These are phyloP conservation scores for Falco naumanni DNA, from an alignment of 2,797 vertebrate species.

Conservation along the genomic window DNA sequence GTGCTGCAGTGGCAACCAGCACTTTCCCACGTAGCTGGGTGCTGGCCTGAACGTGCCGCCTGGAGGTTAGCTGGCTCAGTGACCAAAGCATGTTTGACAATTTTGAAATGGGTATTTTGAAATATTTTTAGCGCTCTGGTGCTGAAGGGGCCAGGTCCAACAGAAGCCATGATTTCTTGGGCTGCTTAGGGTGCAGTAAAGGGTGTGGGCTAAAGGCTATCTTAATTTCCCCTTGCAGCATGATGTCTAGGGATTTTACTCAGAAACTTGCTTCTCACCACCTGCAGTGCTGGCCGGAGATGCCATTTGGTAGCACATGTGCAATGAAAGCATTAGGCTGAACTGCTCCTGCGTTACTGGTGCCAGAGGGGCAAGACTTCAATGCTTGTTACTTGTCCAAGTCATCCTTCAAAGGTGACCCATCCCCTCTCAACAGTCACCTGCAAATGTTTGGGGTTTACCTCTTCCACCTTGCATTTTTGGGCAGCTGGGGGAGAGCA, in stretches of 20 bases:
- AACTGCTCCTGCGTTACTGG: neutral
- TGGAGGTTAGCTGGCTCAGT: neutral
- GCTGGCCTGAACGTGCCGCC: neutral
- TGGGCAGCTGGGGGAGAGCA: rapidly evolving
- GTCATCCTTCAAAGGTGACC: neutral
- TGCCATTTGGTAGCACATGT: neutral
- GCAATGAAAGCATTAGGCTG: neutral
- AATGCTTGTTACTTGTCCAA: neutral
- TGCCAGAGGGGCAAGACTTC: neutral
- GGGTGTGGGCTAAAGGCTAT: neutral
- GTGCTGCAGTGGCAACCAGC: neutral
- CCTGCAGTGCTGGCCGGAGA: neutral
- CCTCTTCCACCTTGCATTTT: neutral
- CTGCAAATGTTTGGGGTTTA: neutral
- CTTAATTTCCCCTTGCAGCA: neutral
- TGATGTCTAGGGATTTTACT: neutral
- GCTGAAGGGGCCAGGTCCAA: neutral
- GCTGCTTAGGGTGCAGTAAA: neutral
- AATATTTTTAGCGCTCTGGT: neutral
- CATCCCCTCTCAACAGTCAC: neutral
- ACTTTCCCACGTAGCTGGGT: neutral
- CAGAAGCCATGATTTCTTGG: neutral
- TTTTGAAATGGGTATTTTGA: neutral
- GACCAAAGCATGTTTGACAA: neutral
- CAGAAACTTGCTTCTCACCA: neutral